Evolutionary conservation across 2,888 invertebrate genomes (phyloP), one percentile per base, ranked within the genome.

Genomic region (Chrysopilus asiliformis): DNA sequence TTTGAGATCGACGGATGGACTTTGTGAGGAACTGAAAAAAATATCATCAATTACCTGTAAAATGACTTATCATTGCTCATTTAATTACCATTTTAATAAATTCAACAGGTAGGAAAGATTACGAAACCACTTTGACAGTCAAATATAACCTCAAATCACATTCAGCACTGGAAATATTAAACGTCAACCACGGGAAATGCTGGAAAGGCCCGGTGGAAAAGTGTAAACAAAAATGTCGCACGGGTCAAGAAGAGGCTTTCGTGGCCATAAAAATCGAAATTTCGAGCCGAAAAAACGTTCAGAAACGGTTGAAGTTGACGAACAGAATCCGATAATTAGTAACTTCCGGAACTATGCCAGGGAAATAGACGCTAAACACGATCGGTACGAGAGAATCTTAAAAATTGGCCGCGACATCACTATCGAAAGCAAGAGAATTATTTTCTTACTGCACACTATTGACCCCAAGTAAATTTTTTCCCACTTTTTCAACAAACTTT

Each of bases 361-460:
- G 1, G 75, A 77, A 51, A 58, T 91, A 24, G 86, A 84, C 48
- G 68, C 68, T 1, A 79, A 81, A 45, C 83, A 91, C 50, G 89
- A 91, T 57, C 74, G 82, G 42, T 74, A 81, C 50, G 91, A 91
- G 55, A 66, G 84, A 29, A 71, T 91, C 19, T 74, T 89, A 0
- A 89, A 90, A 62, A 57, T 80, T 1, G 75, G 81, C 43, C 68
- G 89, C 17, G 90, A 89, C 53, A 73, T 89, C 14, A 89, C 87
- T 1, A 86, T 89, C 46, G 87, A 90, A 53, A 86, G 89, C 60
- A 93, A 93, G 56, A 67, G 89, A 41, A 79, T 85, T 4, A 93
- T 91, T 47, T 91, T 89, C 57, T 60, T 84, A 9, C 61, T 93
- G 14, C 91, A 91, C 57, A 79, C 82, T 20, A 67, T 78, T 34